Base-by-base conservation (phyloP, 2,113 vertebrate genomes). In the Psephotus haematonotus region DNA sequence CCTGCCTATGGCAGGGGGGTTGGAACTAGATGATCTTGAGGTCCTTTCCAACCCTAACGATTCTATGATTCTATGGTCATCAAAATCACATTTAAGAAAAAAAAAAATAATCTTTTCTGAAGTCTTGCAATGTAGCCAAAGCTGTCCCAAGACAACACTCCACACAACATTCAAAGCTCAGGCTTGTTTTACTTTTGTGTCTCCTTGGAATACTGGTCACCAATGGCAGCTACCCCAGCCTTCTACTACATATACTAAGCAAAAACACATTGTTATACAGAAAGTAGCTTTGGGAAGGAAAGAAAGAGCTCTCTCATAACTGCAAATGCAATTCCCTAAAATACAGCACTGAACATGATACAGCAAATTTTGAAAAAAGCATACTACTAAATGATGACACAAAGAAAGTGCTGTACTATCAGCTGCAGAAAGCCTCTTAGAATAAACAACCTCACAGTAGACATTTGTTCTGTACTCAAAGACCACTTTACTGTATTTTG, bases 331-430 rank as follows among this genome's bases (percentile, higher is more conserved):
- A 78, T 35, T 43, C 28, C 88, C 50, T 68, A 91, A 88, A 93
- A 90, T n/a, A 80, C 25, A 90, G 57, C 63, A 63, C 1, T 70
- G 76, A 95, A 86, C 10, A 55, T 25, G 83, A 92, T 59, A 81
- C 2, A 90, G 80, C 29, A 81, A 29, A 47, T 49, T 86, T 44
- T 72, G 49, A 69, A 90, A 90, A 83, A 62, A 76, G 3, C 10
- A 39, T 63, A 44, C 18, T 53, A 78, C 44, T 79, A 64, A 63
- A 87, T 8, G 83, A 95, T 82, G 84, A 60, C 74, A 89, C 94
- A 95, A 93, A 88, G 88, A 47, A 90, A 93, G 83, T 0, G 17
- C 77, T 93, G 83, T 86, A 46, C 22, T 70, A 86, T 93, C 92
- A 86, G 37, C 60, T 82, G 23, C 6, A 60, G 50, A 63, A 93